phyloP scores from a whole-genome alignment of 1,140 invertebrate genomes.

The Drosophila ohnishii region DNA sequence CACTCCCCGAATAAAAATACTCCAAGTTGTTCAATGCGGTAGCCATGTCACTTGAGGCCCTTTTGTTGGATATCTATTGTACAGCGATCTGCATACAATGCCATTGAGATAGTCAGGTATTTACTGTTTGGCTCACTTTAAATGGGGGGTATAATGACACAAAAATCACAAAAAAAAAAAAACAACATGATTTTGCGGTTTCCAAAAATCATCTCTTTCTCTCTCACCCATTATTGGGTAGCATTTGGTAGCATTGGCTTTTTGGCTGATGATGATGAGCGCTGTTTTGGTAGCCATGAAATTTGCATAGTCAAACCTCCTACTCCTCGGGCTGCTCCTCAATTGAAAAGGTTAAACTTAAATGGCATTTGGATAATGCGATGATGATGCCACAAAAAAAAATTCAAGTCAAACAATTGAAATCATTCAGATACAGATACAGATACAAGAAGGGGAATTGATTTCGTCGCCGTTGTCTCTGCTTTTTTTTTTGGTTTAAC shows the following conservation, averaged over 20 bases:
- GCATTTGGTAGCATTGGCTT: slow-evolving; percentile 70
- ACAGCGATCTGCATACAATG: slow-evolving; percentile 67
- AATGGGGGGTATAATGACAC: slow-evolving; percentile 60
- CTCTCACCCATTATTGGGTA: slow-evolving; percentile 56
- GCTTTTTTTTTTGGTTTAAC: slow-evolving; percentile 32
- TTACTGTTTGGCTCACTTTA: slow-evolving; percentile 37
- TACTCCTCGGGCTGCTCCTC: slow-evolving; percentile 31
- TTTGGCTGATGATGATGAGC: slow-evolving; percentile 58
- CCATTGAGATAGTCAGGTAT: slow-evolving; percentile 53
- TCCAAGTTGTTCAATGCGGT: slow-evolving; percentile 33
- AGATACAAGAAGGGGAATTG: slow-evolving; percentile 49
- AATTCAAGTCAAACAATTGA: slow-evolving; percentile 64
- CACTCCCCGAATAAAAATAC: slow-evolving; percentile 42
- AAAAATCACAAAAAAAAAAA: slow-evolving; percentile 29
- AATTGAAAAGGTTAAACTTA: slow-evolving; percentile 74
- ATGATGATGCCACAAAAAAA: slow-evolving; percentile 61
- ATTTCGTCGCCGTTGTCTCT: slow-evolving; percentile 34
- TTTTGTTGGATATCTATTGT: slow-evolving; percentile 41
- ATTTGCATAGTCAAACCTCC: slow-evolving; percentile 64
- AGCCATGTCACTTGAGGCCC: slow-evolving; percentile 50
- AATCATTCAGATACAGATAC: slow-evolving; percentile 32
- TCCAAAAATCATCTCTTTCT: slow-evolving; percentile 50
- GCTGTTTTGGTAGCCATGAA: slow-evolving; percentile 72
- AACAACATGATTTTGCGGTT: slow-evolving; percentile 72
- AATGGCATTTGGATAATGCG: slow-evolving; percentile 77